Base-by-base conservation (phyloP, 23 tunicate species). In the Clavelina lepadiformis region DNA sequence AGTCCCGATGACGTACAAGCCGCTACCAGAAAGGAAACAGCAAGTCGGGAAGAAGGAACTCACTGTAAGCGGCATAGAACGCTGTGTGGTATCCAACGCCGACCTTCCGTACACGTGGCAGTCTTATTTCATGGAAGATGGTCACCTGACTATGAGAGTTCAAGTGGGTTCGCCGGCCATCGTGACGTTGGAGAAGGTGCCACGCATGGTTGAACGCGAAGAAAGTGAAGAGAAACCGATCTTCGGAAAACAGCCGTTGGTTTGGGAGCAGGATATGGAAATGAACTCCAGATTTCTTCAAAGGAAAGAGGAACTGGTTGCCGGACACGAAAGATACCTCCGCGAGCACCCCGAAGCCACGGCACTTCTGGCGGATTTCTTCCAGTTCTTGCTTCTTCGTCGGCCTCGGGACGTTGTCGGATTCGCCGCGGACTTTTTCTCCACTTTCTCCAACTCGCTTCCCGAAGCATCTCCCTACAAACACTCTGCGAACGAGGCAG, bases 61-160 rank as follows among this genome's bases (percentile, higher is more conserved):
- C 7, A 33, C 53, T n/a, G 97, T 81, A 31, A 36, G 32, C 31
- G 97, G 97, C 28, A 89, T 89, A 26, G 97, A 89, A 51, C 67
- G 97, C 28, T 63, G 61, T 34, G 65, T 89, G 29, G 31, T 28
- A 1, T 81, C 88, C 3, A 46, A 50, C 15, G 24, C 47, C 3
- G 97, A 81, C 41, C 44, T 89, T 5, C 89, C 97, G 4, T 49
- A 67, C 31, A 81, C 85, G 5, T 89, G 97, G 97, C 97, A 66
- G 72, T 66, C 72, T 5, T 89, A 52, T 37, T 89, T 81, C 44
- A 65, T 89, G 76, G 80, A 71, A 11, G 97, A 89, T 49, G 97
- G 89, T 18, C 97, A 89, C 69, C 50, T 89, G 29, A 75, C 97
- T 3, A 81, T 81, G 83, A 37, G 84, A 47, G 55, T 89, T 15